These are phyloP conservation scores for Caenorhabditis afra DNA, from an alignment of 2,888 invertebrate species.

Conservation along the genomic window DNA sequence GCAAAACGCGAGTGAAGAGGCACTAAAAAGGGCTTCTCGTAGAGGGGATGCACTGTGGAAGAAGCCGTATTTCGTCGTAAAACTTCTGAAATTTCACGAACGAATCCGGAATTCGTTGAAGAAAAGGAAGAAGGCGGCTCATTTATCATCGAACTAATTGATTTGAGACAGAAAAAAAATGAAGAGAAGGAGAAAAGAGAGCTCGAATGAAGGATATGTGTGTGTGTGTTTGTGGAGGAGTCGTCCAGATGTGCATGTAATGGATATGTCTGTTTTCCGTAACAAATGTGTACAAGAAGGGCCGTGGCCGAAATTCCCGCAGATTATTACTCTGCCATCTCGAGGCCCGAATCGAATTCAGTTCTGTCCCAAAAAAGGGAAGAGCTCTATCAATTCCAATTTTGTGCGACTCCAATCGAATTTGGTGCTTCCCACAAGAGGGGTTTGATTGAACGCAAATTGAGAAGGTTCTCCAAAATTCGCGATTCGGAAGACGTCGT, in stretches of 20 bases:
- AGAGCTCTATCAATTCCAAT: too few relatives aligned
- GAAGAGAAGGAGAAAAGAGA: slow-evolving; percentile 7
- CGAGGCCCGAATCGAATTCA: background rate
- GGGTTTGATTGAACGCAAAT: slow-evolving; percentile 44
- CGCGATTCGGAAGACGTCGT: slow-evolving; percentile 22
- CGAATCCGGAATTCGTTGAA: background rate
- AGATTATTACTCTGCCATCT: background rate
- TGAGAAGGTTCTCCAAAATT: slow-evolving; percentile 3
- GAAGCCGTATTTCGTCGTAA: slow-evolving; percentile 1
- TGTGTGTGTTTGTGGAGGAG: slow-evolving; percentile 40
- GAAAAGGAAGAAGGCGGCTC: too few relatives aligned
- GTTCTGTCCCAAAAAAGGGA: background rate
- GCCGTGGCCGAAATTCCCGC: background rate
- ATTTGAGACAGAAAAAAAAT: slow-evolving; percentile 5
- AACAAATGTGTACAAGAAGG: slow-evolving; percentile 33
- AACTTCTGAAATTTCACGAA: slow-evolving; percentile 16
- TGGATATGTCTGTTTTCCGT: slow-evolving; percentile 51
- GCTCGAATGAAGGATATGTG: slow-evolving; percentile 21
- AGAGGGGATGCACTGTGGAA: background rate
- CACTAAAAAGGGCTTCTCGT: slow-evolving; percentile 12
- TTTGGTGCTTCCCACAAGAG: slow-evolving; percentile 23
- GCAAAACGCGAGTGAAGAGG: background rate
- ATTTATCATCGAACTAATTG: too few relatives aligned
- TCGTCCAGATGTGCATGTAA: slow-evolving; percentile 46
- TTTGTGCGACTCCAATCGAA: slow-evolving; percentile 18